Conservation (phyloP, 2,797 vertebrate genomes). For the Gallinago stenura region DNA sequence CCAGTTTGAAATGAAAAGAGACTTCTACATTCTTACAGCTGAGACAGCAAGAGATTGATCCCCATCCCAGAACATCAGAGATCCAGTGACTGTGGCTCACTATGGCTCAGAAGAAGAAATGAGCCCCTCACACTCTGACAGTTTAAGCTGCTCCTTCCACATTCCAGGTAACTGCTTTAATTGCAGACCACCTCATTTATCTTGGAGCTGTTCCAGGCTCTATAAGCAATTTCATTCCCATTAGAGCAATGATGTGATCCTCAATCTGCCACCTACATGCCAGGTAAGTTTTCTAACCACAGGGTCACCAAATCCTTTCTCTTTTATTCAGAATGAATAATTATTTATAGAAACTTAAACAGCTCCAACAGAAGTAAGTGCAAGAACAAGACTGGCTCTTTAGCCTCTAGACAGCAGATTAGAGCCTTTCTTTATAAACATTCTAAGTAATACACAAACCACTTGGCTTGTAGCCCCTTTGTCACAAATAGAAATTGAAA, state of each 20-base stretch:
- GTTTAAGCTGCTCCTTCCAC: not conserved
- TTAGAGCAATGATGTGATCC: not conserved
- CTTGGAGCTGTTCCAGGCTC: slow-evolving; percentile 4
- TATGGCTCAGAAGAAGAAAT: not conserved
- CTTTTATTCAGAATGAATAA: not conserved
- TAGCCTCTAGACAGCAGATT: not conserved
- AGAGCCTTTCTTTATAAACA: not conserved
- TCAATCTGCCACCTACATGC: not conserved
- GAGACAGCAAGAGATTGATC: not conserved
- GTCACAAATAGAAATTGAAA: not conserved
- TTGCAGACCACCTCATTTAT: not conserved
- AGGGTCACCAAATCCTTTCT: not conserved
- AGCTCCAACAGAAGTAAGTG: not conserved
- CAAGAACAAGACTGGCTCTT: not conserved
- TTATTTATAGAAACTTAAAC: not conserved
- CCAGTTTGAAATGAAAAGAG: not conserved
- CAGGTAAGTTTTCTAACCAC: not conserved
- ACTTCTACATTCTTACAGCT: not conserved
- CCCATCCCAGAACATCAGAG: not conserved
- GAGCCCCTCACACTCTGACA: not conserved
- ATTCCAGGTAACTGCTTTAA: not conserved
- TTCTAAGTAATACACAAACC: not conserved
- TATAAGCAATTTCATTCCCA: not conserved
- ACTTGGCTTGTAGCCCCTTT: not conserved
- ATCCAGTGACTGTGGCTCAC: not conserved